These are phyloP conservation scores for Athalia circularis DNA, from an alignment of 2,888 invertebrate species.

Conservation along the genomic window DNA sequence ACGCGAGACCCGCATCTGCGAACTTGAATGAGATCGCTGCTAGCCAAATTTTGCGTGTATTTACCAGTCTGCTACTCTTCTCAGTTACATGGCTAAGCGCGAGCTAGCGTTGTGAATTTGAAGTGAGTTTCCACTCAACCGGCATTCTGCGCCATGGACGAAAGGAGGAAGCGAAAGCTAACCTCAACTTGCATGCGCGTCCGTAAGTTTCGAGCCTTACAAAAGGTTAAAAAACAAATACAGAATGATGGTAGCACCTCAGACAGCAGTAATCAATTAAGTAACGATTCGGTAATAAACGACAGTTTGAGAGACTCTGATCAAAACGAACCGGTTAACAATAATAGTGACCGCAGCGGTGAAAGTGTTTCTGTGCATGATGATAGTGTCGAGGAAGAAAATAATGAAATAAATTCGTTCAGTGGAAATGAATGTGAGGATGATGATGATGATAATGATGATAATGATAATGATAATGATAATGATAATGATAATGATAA, in stretches of 20 bases:
- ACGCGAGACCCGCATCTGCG: conserved; percentile 19
- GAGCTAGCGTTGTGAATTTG: conserved; percentile 14
- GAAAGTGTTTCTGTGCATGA: no score
- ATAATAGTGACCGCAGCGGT: neutral
- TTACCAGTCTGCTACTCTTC: conserved; percentile 6
- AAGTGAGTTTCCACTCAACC: conserved; percentile 6
- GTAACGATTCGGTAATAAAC: conserved; percentile 11
- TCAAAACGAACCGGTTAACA: conserved; percentile 17
- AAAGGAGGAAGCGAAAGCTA: conserved; percentile 10
- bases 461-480: neutral
- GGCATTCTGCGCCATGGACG: conserved; percentile 9
- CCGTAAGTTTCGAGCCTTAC: conserved; percentile 11
- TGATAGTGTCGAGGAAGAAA: no score
- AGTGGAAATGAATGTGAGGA: no score
- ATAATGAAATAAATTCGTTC: no score
- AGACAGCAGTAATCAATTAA: conserved; percentile 20
- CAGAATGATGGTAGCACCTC: neutral
- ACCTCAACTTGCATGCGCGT: conserved; percentile 12
- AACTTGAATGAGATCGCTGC: conserved; percentile 20
- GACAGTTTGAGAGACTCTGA: conserved; percentile 3
- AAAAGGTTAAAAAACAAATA: neutral
- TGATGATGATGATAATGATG: no score
- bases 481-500: neutral
- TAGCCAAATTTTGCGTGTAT: conserved; percentile 22
- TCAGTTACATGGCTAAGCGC: conserved; percentile 2